A percentile compares a stretch with the other conserved stretches of the same genome.
Evolutionary conservation across 2,113 vertebrate genomes (phyloP).

Genomic region (Acanthisitta chloris): DNA sequence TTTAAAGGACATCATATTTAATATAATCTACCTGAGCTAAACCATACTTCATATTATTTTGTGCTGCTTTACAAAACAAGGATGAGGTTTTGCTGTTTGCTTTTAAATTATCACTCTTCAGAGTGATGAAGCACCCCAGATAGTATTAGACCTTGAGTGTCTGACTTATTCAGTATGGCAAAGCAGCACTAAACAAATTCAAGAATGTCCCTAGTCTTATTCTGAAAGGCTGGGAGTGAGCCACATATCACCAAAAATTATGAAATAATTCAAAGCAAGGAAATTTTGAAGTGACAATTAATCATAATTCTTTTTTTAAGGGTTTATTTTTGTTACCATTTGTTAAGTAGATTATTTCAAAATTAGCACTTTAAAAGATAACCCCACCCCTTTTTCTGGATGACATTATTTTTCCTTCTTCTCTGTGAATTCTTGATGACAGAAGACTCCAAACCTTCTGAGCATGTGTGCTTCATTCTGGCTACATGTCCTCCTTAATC

Average conservation of each 20-base stretch:
- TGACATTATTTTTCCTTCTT: background rate
- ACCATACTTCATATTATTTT: background rate
- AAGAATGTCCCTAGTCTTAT: background rate
- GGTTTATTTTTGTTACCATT: background rate
- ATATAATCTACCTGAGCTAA: background rate
- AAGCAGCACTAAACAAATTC: background rate
- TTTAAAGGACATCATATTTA: constrained; percentile 40
- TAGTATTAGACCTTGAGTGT: background rate
- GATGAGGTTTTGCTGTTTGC: background rate
- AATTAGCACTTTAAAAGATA: background rate
- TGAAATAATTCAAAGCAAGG: background rate
- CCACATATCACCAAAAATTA: background rate
- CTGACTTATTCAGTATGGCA: background rate
- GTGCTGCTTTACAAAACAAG: background rate
- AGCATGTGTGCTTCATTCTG: background rate
- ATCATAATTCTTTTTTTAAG: background rate
- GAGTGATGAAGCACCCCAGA: background rate
- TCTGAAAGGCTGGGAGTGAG: background rate
- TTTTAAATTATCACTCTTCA: background rate
- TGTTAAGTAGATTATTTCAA: background rate
- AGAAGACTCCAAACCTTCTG: background rate
- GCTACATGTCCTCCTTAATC: background rate
- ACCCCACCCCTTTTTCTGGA: background rate
- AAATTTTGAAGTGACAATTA: background rate
- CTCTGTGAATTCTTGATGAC: background rate